Evolutionary conservation across 1,140 invertebrate genomes (phyloP).

Genomic region (Hestina assimilis): DNA sequence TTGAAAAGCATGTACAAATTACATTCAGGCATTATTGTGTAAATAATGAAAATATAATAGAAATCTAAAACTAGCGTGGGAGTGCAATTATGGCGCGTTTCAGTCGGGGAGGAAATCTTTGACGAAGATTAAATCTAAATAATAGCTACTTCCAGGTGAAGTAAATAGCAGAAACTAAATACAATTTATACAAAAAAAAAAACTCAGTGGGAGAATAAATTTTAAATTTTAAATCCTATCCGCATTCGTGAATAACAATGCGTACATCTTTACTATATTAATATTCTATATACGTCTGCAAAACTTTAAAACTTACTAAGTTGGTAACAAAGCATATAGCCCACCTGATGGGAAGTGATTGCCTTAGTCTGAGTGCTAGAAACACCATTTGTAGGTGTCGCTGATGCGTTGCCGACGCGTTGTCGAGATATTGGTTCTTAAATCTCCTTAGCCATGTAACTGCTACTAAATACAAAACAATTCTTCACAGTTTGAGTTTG

Average conservation of each 20-base stretch:
- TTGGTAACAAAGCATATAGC: too few species aligned
- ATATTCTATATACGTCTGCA: background rate
- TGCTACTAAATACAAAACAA: too few species aligned
- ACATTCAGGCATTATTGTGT: background rate
- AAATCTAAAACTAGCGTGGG: background rate
- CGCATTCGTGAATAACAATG: background rate
- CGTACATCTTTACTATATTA: background rate
- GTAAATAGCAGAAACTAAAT: background rate
- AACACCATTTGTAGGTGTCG: too few species aligned
- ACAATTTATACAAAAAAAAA: background rate
- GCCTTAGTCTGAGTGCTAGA: too few species aligned
- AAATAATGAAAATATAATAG: slow-evolving; percentile 5
- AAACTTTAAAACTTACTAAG: too few species aligned
- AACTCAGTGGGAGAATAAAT: background rate
- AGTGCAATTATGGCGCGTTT: background rate
- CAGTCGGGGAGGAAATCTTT: slow-evolving; percentile 3
- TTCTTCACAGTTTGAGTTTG: too few species aligned
- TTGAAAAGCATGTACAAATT: background rate
- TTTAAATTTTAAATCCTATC: background rate
- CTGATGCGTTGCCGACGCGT: too few species aligned
- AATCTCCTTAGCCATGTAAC: too few species aligned
- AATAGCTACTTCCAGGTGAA: slow-evolving; percentile 3
- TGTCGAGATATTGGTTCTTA: too few species aligned
- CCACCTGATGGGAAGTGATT: too few species aligned
- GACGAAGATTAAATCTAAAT: slow-evolving; percentile 5